Evolutionary conservation across 37 sponge, comb jelly and placozoan species (phyloP).

Genomic region (Crambe crambe): DNA sequence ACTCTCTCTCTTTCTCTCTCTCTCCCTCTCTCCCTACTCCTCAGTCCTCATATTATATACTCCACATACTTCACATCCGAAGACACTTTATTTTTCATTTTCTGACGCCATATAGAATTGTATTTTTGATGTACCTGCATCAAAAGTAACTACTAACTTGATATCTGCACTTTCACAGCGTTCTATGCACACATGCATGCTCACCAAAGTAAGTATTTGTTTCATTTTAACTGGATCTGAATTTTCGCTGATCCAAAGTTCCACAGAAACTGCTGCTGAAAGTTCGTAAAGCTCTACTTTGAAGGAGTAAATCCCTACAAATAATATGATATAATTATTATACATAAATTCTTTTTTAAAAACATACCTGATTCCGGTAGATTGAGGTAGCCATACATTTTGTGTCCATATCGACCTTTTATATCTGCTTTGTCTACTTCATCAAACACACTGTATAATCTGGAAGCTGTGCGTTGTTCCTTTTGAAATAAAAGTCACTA

Average conservation of each 20-base stretch:
- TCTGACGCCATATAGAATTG: too few relatives aligned
- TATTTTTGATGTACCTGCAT: too few relatives aligned
- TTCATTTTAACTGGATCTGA: constrained; percentile 10
- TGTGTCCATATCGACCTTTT: constrained; percentile 33
- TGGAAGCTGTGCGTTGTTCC: constrained; percentile 12
- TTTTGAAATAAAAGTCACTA: too few relatives aligned
- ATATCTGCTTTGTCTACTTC: constrained; percentile 7
- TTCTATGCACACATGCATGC: too few relatives aligned
- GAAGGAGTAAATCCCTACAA: constrained; percentile 26
- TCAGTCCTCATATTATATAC: too few relatives aligned
- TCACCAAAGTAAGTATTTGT: not conserved
- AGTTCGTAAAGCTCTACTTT: constrained; percentile 8
- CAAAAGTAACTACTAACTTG: too few relatives aligned
- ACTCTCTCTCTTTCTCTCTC: too few relatives aligned
- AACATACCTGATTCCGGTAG: constrained; percentile 40
- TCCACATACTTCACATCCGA: too few relatives aligned
- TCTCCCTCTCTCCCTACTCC: too few relatives aligned
- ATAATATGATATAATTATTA: not conserved
- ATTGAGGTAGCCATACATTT: constrained; percentile 65
- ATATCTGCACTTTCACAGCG: too few relatives aligned
- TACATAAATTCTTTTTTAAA: not conserved
- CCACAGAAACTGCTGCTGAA: constrained; percentile 19
- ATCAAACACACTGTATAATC: constrained; percentile 8
- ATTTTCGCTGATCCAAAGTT: constrained; percentile 56
- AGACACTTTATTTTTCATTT: too few relatives aligned